Conservation (phyloP, 2,888 invertebrate species). For the Ophioninae sp. region DNA sequence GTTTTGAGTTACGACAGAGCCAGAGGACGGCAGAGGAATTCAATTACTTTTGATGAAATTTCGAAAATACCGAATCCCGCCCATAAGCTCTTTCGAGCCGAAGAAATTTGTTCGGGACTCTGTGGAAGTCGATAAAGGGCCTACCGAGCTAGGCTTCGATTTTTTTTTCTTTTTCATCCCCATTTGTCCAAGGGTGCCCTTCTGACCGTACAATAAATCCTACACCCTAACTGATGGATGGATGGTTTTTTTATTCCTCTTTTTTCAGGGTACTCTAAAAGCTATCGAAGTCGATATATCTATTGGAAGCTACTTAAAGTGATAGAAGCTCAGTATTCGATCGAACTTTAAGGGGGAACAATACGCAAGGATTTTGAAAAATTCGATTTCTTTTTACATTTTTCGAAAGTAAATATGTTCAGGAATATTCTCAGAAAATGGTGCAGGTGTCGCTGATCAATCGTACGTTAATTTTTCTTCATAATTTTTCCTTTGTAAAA, state of each 20-base stretch:
- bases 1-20: background rate
- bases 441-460: no score
- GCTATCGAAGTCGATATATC: background rate
- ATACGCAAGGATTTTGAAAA: no score
- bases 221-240: background rate
- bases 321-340: background rate
- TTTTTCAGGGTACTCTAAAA: background rate
- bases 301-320: background rate
- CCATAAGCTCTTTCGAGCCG: background rate
- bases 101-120: background rate
- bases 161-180: background rate
- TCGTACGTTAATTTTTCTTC: no score
- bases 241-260: background rate
- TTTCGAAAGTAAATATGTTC: no score
- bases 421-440: no score
- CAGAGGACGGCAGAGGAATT: background rate
- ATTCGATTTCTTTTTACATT: no score
- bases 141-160: background rate
- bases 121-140: background rate
- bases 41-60: background rate
- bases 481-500: no score
- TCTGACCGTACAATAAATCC: background rate
- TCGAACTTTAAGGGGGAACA: background rate
- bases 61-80: background rate
- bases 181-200: background rate